These are phyloP conservation scores for Dendrocincla fuliginosa DNA, from an alignment of 2,797 vertebrate genomes.

Conservation along the genomic window DNA sequence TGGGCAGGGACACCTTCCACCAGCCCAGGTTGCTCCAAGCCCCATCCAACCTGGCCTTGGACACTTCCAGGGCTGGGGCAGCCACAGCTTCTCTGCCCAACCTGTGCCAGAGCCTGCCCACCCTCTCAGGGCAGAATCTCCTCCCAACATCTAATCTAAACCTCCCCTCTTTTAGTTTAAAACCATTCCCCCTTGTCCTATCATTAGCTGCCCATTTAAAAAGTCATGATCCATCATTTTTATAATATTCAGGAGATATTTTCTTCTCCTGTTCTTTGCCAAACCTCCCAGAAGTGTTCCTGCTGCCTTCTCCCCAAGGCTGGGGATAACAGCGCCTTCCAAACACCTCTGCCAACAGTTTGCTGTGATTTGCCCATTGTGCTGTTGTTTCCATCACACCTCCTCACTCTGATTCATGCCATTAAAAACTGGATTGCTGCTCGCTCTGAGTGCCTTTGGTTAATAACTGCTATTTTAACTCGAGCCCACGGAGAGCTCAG, in stretches of 20 bases:
- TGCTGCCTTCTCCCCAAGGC: background rate
- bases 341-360: background rate
- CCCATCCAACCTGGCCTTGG: background rate
- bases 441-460: background rate
- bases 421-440: background rate
- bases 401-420: background rate
- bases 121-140: background rate
- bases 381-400: background rate
- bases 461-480: background rate
- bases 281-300: background rate
- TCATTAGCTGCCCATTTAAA: background rate
- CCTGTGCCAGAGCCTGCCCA: background rate
- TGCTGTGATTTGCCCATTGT: background rate
- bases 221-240: background rate
- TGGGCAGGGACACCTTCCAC: background rate
- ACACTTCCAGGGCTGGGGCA: background rate
- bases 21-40: background rate
- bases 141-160: background rate
- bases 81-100: background rate
- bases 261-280: rapidly evolving
- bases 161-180: background rate
- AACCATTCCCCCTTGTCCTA: background rate
- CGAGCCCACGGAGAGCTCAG: background rate
- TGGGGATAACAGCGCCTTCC: rapidly evolving
- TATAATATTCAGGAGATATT: rapidly evolving